Evolutionary conservation across 2,113 vertebrate genomes (phyloP).

Genomic region (Parotia lawesii): DNA sequence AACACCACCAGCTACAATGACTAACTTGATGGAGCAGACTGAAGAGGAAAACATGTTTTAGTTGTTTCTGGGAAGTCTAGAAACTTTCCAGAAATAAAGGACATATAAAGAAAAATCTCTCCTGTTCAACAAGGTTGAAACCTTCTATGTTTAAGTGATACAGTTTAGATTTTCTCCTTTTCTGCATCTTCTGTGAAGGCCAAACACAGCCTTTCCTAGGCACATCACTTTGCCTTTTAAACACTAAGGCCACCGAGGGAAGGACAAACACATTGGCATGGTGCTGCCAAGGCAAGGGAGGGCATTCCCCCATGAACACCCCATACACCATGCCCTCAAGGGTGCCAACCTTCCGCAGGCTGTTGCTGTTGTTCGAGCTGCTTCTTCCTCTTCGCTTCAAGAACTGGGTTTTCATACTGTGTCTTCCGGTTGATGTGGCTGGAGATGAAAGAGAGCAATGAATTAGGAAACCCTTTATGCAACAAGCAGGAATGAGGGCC

Average conservation of each 20-base stretch:
- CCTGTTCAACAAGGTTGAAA: neutral
- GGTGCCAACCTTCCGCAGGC: slow-evolving; percentile 86
- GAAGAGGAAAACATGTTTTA: neutral
- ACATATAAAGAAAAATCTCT: neutral
- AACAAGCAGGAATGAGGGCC: neutral
- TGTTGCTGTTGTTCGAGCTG: slow-evolving; percentile 90
- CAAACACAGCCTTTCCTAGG: neutral
- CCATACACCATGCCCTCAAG: neutral
- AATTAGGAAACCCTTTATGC: slow-evolving; percentile 35
- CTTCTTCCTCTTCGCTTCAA: slow-evolving; percentile 95
- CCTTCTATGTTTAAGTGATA: neutral
- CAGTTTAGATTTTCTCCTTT: neutral
- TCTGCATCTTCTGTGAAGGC: neutral
- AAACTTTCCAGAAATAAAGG: neutral
- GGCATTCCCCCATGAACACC: neutral
- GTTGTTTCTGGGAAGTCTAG: neutral
- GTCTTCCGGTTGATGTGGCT: slow-evolving; percentile 99
- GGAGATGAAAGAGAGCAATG: slow-evolving; percentile 49
- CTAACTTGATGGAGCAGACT: neutral
- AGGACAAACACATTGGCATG: neutral
- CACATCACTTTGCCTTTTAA: neutral
- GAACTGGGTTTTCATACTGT: slow-evolving; percentile 95
- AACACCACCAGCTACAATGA: neutral
- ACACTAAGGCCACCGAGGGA: neutral
- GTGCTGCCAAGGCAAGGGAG: neutral